phyloP scores from a whole-genome alignment of 2,113 vertebrate species.

The Pomatorhinus ruficollis region DNA sequence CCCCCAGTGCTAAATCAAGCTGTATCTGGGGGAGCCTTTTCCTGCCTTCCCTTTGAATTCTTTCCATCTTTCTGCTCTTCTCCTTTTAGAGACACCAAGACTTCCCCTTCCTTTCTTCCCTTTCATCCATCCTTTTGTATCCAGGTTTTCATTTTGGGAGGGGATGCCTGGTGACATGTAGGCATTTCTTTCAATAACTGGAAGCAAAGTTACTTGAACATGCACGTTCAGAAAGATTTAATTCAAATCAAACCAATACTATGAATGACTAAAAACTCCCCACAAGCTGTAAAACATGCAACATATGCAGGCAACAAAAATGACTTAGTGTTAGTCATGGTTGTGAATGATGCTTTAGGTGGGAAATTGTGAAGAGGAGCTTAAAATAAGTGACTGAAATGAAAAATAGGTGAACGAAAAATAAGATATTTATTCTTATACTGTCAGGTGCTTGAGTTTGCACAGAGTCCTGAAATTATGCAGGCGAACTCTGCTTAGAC shows the following conservation, averaged over 20 bases:
- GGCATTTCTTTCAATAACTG: neutral
- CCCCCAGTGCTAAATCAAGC: neutral
- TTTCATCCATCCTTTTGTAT: neutral
- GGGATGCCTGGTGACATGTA: neutral
- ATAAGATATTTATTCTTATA: neutral
- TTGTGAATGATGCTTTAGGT: conserved; percentile 15
- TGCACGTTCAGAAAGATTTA: neutral
- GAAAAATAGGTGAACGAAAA: conserved; percentile 11
- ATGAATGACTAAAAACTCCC: conserved; percentile 43
- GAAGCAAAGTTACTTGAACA: neutral
- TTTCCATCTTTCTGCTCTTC: neutral
- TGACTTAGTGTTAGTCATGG: conserved; percentile 30
- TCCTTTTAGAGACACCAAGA: neutral
- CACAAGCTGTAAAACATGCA: neutral
- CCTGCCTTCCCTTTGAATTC: neutral
- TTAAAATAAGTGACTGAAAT: neutral
- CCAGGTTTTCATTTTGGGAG: neutral
- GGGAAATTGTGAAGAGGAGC: neutral
- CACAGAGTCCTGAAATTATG: neutral
- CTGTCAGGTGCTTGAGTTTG: neutral
- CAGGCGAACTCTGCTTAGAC: neutral
- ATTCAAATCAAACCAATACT: neutral
- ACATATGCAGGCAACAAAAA: conserved; percentile 13
- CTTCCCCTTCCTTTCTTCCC: neutral
- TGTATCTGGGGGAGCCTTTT: neutral